Evolutionary conservation across 2,888 invertebrate species (phyloP).

Genomic region (Augochlorella aurata): DNA sequence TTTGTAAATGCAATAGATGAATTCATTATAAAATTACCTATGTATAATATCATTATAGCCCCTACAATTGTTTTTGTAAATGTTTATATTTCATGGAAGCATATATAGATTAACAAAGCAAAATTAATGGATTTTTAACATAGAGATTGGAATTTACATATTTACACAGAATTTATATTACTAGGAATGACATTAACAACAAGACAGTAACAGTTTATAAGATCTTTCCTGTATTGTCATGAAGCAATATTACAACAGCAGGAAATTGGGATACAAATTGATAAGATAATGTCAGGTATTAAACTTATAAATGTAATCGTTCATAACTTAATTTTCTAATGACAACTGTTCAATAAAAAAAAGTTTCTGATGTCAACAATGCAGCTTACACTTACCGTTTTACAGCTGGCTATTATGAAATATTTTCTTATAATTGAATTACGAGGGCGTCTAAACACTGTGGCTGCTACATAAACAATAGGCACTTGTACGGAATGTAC

Average conservation of each 20-base stretch:
- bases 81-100: not conserved
- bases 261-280: not conserved
- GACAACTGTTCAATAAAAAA: conserved; percentile 50
- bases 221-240: conserved; percentile 1
- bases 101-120: not conserved
- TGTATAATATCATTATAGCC: not conserved
- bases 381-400: conserved; percentile 54
- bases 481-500: conserved; percentile 60
- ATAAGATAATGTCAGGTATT: not conserved
- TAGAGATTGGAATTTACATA: not conserved
- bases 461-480: conserved; percentile 51
- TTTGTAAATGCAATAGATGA: not conserved
- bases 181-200: conserved; percentile 23
- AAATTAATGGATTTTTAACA: conserved; percentile 1
- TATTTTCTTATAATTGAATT: conserved; percentile 32
- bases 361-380: conserved; percentile 65
- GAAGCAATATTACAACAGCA: not conserved
- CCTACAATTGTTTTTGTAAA: not conserved
- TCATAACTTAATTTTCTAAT: conserved; percentile 21
- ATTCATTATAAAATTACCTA: not conserved
- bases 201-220: conserved; percentile 8
- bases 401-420: conserved; percentile 34
- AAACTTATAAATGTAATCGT: conserved; percentile 7
- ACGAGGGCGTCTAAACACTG: conserved; percentile 17
- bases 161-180: conserved; percentile 2